A percentile compares a stretch with the other conserved stretches of the same genome.
Conservation (phyloP, 1,140 invertebrate species). For the Kradibia gibbosae region DNA sequence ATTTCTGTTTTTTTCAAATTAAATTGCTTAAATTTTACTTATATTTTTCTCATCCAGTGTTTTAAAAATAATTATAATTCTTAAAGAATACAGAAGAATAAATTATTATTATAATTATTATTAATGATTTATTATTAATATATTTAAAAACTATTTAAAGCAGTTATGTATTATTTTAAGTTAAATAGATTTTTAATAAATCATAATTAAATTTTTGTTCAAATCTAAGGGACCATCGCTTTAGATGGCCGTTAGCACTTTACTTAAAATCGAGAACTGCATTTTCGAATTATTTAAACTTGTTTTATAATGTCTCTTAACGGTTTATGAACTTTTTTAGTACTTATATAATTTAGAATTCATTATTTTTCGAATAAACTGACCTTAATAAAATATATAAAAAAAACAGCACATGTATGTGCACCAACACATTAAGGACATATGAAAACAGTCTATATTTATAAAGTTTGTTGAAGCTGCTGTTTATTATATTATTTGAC, state of each 20-base stretch:
- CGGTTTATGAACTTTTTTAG: slow-evolving; percentile 39
- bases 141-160: background rate
- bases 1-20: too few relatives aligned
- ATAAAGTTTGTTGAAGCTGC: background rate
- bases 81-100: background rate
- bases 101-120: too few relatives aligned
- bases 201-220: background rate
- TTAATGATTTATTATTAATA: too few relatives aligned
- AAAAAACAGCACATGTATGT: background rate
- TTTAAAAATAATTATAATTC: too few relatives aligned
- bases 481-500: background rate
- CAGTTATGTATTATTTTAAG: background rate
- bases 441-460: background rate
- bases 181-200: background rate
- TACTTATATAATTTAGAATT: slow-evolving; percentile 36
- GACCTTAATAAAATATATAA: slow-evolving; percentile 21
- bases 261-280: slow-evolving; percentile 41
- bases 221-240: background rate
- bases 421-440: background rate
- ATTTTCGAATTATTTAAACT: slow-evolving; percentile 48
- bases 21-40: too few relatives aligned
- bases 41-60: too few relatives aligned
- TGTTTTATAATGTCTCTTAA: slow-evolving; percentile 45
- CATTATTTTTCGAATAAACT: slow-evolving; percentile 17
- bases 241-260: slow-evolving; percentile 20